Base-by-base conservation (phyloP, 2,113 vertebrate genomes). In the Haplotaxodon microlepis region DNA sequence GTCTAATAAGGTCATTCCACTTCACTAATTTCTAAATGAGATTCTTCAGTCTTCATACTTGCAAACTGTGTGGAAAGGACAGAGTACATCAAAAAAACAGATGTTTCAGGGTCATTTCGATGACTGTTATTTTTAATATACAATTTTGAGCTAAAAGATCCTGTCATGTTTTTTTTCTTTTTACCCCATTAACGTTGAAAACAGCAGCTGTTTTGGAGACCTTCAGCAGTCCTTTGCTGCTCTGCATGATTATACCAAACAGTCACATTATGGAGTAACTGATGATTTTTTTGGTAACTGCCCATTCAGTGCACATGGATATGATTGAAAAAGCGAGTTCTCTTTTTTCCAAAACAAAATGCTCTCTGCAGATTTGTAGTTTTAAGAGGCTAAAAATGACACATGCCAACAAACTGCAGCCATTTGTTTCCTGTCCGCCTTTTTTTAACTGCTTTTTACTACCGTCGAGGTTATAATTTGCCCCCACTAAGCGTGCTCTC, bases 11-110 rank as follows among this genome's bases (percentile, higher is more conserved):
- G 27, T 78, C 10, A 13, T 31, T 78, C 14, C 6, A 19, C 42
- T 78, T 31, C 42, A 78, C 24, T 78, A 3, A 31, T 50, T 78
- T 50, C 27, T 78, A 50, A 4, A 78, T 50, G 6, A 50, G 71
- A 50, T n/a, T 50, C 9, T 29, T 47, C 21, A 47, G 69, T 47
- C 16, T 76, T 50, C 71, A 31, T 13, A 17, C 14, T 29, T 17
- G 40, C 71, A 50, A 29, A 50, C 10, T 31, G 45, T 78, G 45
- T 50, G 71, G 3, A 50, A 50, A 50, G 45, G 16, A 50, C 45
- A 4, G 42, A 0, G 14, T 19, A 17, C 24, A 76, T 73, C 0
- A 8, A n/a, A 24, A 78, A 50, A 31, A 0, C 71, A 13, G 71
- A 31, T 50, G 71, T 78, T n/a, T 50, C 71, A 6, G 71, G 71